Percentiles rank a stretch among this genome's conserved stretches.
Evolutionary conservation across 2,888 invertebrate species (phyloP).

Genomic region (Plebejus argus): DNA sequence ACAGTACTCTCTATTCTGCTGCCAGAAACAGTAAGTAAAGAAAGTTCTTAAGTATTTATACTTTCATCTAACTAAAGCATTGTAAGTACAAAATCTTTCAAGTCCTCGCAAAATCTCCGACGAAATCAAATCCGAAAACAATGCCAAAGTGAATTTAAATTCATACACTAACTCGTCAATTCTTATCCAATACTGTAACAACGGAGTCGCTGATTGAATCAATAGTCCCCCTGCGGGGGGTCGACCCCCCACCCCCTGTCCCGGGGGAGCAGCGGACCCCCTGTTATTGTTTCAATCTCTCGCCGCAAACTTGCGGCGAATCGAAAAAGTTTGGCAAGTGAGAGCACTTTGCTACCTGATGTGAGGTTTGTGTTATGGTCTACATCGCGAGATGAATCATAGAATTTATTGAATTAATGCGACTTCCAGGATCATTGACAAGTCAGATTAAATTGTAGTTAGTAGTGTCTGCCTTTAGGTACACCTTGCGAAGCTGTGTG

Average conservation of each 20-base stretch:
- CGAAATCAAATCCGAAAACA: not conserved
- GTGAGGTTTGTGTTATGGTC: not conserved
- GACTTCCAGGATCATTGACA: too few relatives aligned
- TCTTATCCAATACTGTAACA: constrained; percentile 54
- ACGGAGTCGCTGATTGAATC: constrained; percentile 65
- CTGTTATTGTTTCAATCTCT: constrained; percentile 36
- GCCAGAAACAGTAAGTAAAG: not conserved
- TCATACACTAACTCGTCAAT: constrained; percentile 49
- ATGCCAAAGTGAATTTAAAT: constrained; percentile 26
- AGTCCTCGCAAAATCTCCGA: not conserved
- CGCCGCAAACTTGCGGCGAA: constrained; percentile 33
- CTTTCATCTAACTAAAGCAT: not conserved
- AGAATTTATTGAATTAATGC: too few relatives aligned
- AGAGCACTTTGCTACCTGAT: constrained; percentile 12
- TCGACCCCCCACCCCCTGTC: not conserved
- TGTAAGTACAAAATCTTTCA: not conserved
- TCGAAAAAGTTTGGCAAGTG: constrained; percentile 32
- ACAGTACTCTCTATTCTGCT: not conserved
- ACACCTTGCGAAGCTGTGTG: too few relatives aligned
- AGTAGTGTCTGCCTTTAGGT: too few relatives aligned
- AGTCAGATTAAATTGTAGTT: too few relatives aligned
- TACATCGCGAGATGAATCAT: not conserved
- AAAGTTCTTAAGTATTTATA: not conserved
- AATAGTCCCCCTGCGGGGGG: constrained; percentile 49
- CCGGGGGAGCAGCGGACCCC: constrained; percentile 24